phyloP scores from a whole-genome alignment of 1,140 invertebrate species.

The Dolichoris vasculosae region DNA sequence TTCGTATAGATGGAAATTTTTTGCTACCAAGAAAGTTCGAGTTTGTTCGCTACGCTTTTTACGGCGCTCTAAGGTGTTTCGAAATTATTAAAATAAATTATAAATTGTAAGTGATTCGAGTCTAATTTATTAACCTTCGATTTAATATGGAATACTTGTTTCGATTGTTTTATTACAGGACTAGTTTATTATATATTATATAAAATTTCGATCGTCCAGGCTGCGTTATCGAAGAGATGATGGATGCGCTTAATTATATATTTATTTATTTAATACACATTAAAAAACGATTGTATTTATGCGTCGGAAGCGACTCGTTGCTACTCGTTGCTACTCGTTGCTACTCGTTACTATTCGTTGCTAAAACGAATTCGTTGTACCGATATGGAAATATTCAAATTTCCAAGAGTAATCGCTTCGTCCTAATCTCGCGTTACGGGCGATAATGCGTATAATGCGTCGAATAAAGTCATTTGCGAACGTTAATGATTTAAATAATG shows the following conservation, averaged over 20 bases:
- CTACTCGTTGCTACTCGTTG: neutral
- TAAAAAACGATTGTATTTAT: neutral
- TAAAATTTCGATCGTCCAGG: neutral
- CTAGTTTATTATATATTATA: no score
- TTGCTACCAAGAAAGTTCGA: no score
- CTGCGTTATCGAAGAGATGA: neutral
- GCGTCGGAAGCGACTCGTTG: no score
- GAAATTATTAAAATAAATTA: no score
- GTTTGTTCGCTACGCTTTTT: no score
- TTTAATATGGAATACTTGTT: no score
- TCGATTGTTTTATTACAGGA: neutral
- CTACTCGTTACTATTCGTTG: no score
- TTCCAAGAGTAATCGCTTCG: conserved; percentile 37
- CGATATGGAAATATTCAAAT: neutral
- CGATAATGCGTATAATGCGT: conserved; percentile 5
- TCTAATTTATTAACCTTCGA: no score
- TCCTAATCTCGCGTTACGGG: neutral
- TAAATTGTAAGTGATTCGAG: no score
- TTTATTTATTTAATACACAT: conserved; percentile 1
- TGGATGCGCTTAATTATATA: neutral
- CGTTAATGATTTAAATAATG: conserved; percentile 28
- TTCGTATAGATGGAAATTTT: no score
- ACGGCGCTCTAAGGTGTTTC: no score
- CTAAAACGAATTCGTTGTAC: neutral
- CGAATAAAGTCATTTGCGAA: neutral